Conservation (phyloP, 2,113 vertebrate species). For the Puffinus mauretanicus region DNA sequence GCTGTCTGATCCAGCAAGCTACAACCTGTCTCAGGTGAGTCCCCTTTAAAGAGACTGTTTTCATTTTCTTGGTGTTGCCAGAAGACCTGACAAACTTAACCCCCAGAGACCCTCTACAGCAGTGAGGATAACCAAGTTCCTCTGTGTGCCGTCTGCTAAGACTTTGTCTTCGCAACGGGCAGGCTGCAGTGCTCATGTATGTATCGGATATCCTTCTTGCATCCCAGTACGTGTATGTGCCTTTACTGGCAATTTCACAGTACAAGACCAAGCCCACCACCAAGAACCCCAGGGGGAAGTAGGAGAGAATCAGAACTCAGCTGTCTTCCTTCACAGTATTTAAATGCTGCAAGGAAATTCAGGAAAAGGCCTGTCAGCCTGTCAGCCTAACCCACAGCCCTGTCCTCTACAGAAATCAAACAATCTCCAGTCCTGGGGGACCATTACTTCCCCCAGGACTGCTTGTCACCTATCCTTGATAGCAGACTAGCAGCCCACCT, state of each 20-base stretch:
- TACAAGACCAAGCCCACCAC: not conserved
- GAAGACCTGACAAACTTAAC: not conserved
- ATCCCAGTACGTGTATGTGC: fast-evolving
- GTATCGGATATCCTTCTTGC: not conserved
- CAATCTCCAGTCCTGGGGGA: not conserved
- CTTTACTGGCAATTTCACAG: not conserved
- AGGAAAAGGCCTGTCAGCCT: not conserved
- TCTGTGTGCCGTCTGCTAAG: fast-evolving
- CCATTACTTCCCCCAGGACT: not conserved
- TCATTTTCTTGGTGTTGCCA: not conserved
- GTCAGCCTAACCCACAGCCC: not conserved
- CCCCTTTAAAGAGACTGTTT: not conserved
- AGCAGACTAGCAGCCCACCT: not conserved
- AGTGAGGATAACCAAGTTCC: not conserved
- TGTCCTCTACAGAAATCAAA: not conserved
- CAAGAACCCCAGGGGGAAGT: not conserved
- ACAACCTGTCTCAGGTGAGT: not conserved
- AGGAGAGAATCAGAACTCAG: not conserved
- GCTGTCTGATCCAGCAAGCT: not conserved
- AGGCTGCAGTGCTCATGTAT: not conserved
- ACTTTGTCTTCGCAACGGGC: too few relatives aligned
- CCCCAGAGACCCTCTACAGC: not conserved
- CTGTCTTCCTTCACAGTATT: not conserved
- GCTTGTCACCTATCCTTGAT: not conserved
- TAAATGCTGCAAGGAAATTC: not conserved